phyloP scores from a whole-genome alignment of 2,113 vertebrate species.

The Miniopterus natalensis region DNA sequence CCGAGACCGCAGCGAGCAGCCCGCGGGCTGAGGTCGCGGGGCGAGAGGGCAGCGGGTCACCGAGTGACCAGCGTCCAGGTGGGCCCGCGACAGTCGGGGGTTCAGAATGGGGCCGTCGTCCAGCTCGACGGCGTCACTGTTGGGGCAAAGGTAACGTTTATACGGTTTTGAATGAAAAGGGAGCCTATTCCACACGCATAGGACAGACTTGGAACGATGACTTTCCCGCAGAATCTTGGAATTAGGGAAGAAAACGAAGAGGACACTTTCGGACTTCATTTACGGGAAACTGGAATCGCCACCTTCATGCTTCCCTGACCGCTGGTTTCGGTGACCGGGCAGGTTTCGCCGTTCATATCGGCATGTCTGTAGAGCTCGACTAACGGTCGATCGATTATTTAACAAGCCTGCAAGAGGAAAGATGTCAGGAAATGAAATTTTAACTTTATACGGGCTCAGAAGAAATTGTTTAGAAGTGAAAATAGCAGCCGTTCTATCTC shows the following conservation, averaged over 20 bases:
- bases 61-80: conserved; percentile 16
- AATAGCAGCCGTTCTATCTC: neutral
- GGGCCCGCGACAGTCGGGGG: conserved; percentile 12
- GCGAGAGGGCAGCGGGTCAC: conserved; percentile 71
- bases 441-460: neutral
- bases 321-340: fast-evolving
- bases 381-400: fast-evolving
- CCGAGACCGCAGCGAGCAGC: neutral
- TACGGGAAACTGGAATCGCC: fast-evolving
- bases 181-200: neutral
- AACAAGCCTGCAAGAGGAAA: neutral
- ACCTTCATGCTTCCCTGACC: fast-evolving
- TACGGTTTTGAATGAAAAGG: neutral
- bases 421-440: neutral
- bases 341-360: fast-evolving
- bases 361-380: fast-evolving
- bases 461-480: neutral
- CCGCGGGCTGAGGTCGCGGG: conserved; percentile 30
- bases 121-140: neutral
- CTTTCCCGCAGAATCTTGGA: neutral
- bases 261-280: neutral
- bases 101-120: conserved; percentile 13
- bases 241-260: neutral
- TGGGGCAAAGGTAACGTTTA: neutral
- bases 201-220: neutral